Conservation (phyloP, 2,888 invertebrate genomes). For the Ectemnius cavifrons region DNA sequence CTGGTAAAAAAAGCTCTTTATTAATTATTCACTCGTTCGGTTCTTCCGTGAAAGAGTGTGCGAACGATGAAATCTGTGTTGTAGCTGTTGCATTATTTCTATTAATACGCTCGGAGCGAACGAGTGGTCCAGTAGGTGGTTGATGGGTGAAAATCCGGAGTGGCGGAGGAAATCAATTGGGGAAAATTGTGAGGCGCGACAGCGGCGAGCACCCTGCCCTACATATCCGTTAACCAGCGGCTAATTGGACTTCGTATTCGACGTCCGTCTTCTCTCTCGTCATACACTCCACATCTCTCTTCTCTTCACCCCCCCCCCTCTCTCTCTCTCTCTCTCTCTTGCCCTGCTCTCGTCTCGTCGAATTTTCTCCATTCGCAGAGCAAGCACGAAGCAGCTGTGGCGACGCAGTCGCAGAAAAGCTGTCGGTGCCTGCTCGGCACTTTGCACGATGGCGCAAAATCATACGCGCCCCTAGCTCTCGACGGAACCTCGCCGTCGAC, state of each 20-base stretch:
- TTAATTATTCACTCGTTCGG: too few relatives aligned
- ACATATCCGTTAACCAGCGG: conserved; percentile 46
- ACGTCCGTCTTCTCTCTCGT: background rate
- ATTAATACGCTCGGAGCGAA: too few relatives aligned
- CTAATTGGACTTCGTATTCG: conserved; percentile 20
- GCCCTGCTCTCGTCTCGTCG: background rate
- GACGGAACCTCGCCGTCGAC: background rate
- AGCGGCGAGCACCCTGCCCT: conserved; percentile 36
- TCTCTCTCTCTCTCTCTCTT: conserved; percentile 4
- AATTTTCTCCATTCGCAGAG: conserved; percentile 26
- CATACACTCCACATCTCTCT: background rate
- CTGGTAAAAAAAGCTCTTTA: too few relatives aligned
- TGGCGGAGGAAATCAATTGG: conserved; percentile 39
- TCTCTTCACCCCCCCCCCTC: background rate
- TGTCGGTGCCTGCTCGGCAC: conserved; percentile 18
- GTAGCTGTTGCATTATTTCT: too few relatives aligned
- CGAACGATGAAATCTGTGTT: too few relatives aligned
- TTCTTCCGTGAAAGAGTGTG: too few relatives aligned
- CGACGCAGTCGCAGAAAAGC: conserved; percentile 49
- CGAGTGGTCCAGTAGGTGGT: background rate
- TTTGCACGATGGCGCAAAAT: conserved; percentile 30
- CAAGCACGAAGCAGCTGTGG: conserved; percentile 6
- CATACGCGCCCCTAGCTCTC: background rate
- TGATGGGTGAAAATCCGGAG: conserved; percentile 13
- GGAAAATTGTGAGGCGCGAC: conserved; percentile 11